Evolutionary conservation across 2,888 invertebrate genomes (phyloP), one percentile per base, ranked within the genome.

Genomic region (Leucoma salicis): DNA sequence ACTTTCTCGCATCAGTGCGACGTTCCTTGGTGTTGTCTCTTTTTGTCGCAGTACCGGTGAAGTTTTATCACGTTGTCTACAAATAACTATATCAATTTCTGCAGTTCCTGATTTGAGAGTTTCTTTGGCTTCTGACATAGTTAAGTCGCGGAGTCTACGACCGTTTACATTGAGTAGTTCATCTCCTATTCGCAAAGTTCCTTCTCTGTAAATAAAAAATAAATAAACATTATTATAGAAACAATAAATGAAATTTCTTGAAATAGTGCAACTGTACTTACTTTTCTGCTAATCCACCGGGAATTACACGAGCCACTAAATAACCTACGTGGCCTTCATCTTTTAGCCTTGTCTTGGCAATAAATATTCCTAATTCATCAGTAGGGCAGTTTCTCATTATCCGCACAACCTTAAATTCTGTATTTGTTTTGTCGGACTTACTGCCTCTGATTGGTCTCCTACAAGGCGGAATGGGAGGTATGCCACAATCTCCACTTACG

Each of bases 121-220:
- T 74, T 92, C 92, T 63, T 92, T 90, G 31, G 93, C 93, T 74
- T 92, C 92, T 0, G 91, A 75, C 92, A 93, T 92, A 16, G 91
- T 91, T 12, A 94, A 79, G 35, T 93, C 93, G 3, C 93, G 90
- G 35, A 95, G 84, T 56, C 93, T 85, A 48, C 91, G 90, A 8
- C 94, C 94, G 66, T 95, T 94, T 3, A 94, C 94, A 53, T 94
- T 93, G 15, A 95, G 87, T 15, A 95, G 91, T 69, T 94, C 93
- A 68, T 95, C 95, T 10, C 94, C 94, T 21, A 93, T 90, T 39
- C 90, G 89, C 39, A 95, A 75, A 1, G 92, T 90, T 0, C 93
- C 93, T 63, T 94, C 93, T 58, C 93, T 92, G 78, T 41, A 80
- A 85, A 63, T 39, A 33, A 45, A 45, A 38, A 3, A 27, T 28